These are phyloP conservation scores for Aepyceros melampus DNA, from an alignment of 2,113 vertebrate species.

Conservation along the genomic window DNA sequence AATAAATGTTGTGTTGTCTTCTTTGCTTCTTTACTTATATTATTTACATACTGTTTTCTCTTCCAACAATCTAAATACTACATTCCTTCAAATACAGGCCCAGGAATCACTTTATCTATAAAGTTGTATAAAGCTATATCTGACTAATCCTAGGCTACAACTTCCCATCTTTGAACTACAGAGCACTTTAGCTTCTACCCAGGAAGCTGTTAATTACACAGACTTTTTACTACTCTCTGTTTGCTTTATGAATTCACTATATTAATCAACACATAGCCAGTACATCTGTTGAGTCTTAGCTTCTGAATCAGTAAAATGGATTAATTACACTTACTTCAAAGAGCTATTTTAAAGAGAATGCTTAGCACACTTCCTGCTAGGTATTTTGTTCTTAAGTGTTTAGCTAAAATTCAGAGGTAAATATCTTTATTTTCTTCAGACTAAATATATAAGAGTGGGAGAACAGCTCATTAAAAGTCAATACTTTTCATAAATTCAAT, in stretches of 20 bases:
- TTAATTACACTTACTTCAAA: slow-evolving; percentile 45
- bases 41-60: background rate
- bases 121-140: background rate
- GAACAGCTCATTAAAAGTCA: slow-evolving; percentile 3
- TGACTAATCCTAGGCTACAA: slow-evolving; percentile 21
- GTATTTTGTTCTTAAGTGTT: background rate
- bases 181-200: background rate
- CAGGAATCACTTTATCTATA: slow-evolving; percentile 25
- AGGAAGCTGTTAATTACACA: slow-evolving; percentile 19
- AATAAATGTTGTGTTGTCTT: background rate
- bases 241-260: slow-evolving; percentile 29
- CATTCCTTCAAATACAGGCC: background rate
- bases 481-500: background rate
- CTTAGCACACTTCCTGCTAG: background rate
- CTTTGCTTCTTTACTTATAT: background rate
- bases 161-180: slow-evolving; percentile 32
- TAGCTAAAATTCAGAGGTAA: background rate
- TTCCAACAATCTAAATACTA: background rate
- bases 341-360: background rate
- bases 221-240: slow-evolving; percentile 33
- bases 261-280: background rate
- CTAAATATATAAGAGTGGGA: background rate
- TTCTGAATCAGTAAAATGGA: slow-evolving; percentile 52
- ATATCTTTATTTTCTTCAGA: background rate
- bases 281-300: background rate